These are phyloP conservation scores for Pammene aurita DNA, from an alignment of 2,888 invertebrate genomes.

Conservation along the genomic window DNA sequence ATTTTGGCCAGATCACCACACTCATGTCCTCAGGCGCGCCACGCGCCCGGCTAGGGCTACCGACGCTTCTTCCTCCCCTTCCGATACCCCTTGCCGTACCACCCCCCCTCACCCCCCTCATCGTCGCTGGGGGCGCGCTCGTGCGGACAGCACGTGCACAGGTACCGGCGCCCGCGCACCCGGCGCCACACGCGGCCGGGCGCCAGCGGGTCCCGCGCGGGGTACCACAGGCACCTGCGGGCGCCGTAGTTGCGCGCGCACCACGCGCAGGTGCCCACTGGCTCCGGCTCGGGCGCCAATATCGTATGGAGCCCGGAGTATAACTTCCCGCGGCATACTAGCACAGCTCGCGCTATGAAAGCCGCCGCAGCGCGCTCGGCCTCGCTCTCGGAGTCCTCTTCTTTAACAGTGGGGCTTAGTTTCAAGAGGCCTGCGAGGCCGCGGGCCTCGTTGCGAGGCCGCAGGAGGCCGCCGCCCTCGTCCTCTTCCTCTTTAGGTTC, in stretches of 20 bases:
- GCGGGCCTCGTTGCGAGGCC: too few species aligned
- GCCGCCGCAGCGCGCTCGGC: constrained; percentile 63
- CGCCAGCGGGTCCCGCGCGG: constrained; percentile 73
- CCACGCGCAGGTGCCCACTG: constrained; percentile 18
- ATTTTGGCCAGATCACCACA: background rate
- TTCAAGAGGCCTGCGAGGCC: constrained; percentile 48
- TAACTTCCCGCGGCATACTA: constrained; percentile 73
- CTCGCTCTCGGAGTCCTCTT: constrained; percentile 1
- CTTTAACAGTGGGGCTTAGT: constrained; percentile 48
- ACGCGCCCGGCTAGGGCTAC: constrained; percentile 54
- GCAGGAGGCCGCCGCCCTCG: constrained; percentile 39
- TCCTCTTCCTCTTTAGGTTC: constrained; percentile 48
- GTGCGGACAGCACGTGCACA: constrained; percentile 85
- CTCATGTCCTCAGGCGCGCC: background rate
- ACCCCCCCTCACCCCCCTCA: constrained; percentile 80
- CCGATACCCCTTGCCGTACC: constrained; percentile 95
- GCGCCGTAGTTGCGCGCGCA: constrained; percentile 60
- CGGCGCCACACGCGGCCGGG: constrained; percentile 60
- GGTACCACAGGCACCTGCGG: constrained; percentile 76
- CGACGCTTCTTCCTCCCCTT: constrained; percentile 85
- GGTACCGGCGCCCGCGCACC: constrained; percentile 82
- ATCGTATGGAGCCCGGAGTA: constrained; percentile 85
- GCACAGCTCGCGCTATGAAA: constrained; percentile 75
- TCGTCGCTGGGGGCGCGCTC: constrained; percentile 59
- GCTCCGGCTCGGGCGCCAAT: constrained; percentile 53